These are phyloP conservation scores for Laothoe populi DNA, from an alignment of 2,888 invertebrate species.

Conservation along the genomic window DNA sequence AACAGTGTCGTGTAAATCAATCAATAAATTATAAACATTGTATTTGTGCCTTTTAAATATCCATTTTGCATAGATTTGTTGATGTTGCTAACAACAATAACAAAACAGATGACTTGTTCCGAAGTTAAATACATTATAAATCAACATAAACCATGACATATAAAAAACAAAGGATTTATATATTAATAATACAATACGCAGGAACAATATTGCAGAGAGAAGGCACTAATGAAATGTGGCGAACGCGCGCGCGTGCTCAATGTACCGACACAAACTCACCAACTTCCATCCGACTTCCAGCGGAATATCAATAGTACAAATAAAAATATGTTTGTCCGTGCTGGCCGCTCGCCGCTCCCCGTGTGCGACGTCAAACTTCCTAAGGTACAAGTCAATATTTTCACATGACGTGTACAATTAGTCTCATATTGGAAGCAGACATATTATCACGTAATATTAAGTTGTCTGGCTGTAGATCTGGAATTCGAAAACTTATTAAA, in stretches of 20 bases:
- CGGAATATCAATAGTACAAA: slow-evolving; percentile 55
- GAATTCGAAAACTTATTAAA: no score
- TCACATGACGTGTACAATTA: not conserved
- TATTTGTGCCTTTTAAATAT: no score
- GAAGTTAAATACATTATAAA: no score
- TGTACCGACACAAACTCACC: slow-evolving; percentile 75
- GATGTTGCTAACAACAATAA: no score
- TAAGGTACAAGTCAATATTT: slow-evolving; percentile 13
- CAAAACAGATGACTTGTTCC: no score
- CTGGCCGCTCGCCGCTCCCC: slow-evolving; percentile 25
- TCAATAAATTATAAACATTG: no score
- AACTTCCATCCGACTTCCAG: slow-evolving; percentile 56
- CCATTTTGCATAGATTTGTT: no score
- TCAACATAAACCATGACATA: slow-evolving; percentile 13
- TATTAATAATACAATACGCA: slow-evolving; percentile 73
- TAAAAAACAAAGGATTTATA: slow-evolving; percentile 56
- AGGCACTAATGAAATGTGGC: slow-evolving; percentile 78
- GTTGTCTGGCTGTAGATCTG: no score
- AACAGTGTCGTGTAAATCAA: no score
- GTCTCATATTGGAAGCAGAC: not conserved
- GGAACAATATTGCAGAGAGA: slow-evolving; percentile 62
- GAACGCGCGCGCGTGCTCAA: slow-evolving; percentile 65
- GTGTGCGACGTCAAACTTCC: not conserved
- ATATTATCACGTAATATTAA: no score
- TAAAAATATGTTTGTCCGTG: slow-evolving; percentile 50